phyloP scores from a whole-genome alignment of 2,113 vertebrate genomes.

The Centropus bengalensis region DNA sequence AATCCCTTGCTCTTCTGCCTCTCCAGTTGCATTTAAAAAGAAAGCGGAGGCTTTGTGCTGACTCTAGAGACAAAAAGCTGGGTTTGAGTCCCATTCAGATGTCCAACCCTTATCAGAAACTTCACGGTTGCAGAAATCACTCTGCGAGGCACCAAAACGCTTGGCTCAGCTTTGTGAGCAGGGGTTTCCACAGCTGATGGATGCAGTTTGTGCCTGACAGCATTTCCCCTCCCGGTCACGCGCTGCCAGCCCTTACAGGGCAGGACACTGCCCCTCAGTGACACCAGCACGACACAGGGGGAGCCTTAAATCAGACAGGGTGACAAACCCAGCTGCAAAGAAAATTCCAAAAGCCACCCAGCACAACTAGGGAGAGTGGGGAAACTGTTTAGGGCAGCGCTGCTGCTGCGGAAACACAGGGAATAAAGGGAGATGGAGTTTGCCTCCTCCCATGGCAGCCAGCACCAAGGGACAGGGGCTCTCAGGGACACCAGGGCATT shows the following conservation, averaged over 20 bases:
- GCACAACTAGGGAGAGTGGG: neutral
- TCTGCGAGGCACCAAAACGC: neutral
- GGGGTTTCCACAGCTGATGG: neutral
- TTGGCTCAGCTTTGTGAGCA: neutral
- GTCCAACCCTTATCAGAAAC: neutral
- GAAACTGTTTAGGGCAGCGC: neutral
- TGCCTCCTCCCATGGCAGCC: too few relatives aligned
- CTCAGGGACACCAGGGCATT: too few relatives aligned
- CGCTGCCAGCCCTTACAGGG: accelerated
- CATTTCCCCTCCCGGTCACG: accelerated
- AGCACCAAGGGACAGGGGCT: too few relatives aligned
- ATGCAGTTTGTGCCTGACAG: neutral
- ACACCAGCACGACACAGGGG: accelerated
- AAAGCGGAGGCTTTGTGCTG: neutral
- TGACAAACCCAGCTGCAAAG: neutral
- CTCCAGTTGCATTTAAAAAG: neutral
- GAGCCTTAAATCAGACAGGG: neutral
- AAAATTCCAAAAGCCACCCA: neutral
- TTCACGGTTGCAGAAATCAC: neutral
- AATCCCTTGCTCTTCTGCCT: accelerated
- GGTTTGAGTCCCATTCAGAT: neutral
- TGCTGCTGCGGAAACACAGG: neutral
- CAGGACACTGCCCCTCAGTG: neutral
- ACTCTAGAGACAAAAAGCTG: neutral
- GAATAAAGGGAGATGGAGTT: too few relatives aligned